phyloP scores from a whole-genome alignment of 2,113 vertebrate species.

The Xiphophorus maculatus region DNA sequence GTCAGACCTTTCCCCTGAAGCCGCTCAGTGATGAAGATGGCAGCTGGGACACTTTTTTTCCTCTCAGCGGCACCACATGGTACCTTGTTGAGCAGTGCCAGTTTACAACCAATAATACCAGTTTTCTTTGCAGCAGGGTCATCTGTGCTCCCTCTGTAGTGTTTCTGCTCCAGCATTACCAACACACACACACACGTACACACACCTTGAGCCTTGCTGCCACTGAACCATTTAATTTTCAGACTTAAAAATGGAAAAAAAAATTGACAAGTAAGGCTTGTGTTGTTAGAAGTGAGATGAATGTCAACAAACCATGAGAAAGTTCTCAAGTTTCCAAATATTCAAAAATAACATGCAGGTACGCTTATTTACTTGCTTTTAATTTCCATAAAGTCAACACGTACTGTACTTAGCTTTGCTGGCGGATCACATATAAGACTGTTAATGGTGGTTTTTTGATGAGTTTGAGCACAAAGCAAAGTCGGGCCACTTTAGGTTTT shows the following conservation, averaged over 20 bases:
- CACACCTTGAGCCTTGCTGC: not conserved
- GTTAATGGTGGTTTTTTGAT: conserved; percentile 44
- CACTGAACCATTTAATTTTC: not conserved
- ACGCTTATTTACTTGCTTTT: conserved; percentile 45
- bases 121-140: conserved; percentile 33
- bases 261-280: conserved; percentile 6
- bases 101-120: conserved; percentile 65
- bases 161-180: conserved; percentile 43
- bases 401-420: conserved; percentile 73
- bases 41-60: not conserved
- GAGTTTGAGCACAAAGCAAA: conserved; percentile 60
- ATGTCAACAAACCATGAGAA: conserved; percentile 39
- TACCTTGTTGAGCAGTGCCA: conserved; percentile 51
- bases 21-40: conserved; percentile 21
- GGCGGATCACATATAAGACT: conserved; percentile 59
- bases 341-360: conserved; percentile 13
- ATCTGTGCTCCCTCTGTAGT: conserved; percentile 20
- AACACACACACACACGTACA: not conserved
- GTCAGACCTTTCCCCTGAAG: conserved; percentile 50
- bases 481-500: conserved; percentile 23
- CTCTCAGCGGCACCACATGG: conserved; percentile 47
- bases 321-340: conserved; percentile 17
- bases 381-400: conserved; percentile 73
- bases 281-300: conserved; percentile 21
- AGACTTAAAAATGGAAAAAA: not conserved